Percentiles rank a stretch among this genome's conserved stretches.
Evolutionary conservation across 2,888 invertebrate genomes (phyloP).

Genomic region (Smittia sp.): DNA sequence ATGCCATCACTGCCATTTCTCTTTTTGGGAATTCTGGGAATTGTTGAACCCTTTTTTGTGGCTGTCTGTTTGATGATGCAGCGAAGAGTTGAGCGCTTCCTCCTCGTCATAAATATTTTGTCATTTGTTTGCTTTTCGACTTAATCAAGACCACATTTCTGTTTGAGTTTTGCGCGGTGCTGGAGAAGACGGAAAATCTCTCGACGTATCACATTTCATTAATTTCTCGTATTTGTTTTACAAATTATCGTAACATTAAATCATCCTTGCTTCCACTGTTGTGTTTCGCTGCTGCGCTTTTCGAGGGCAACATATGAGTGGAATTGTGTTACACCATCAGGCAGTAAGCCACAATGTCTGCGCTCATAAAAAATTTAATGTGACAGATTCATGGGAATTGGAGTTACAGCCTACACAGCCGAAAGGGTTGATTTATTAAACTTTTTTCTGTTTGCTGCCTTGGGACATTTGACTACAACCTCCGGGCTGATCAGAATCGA

Average conservation of each 20-base stretch:
- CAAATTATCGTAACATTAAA: constrained; percentile 41
- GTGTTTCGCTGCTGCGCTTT: not conserved
- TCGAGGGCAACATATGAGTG: constrained; percentile 28
- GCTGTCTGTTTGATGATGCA: not conserved
- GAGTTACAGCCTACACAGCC: constrained; percentile 22
- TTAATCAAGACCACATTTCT: constrained; percentile 31
- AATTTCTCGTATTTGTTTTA: constrained; percentile 38
- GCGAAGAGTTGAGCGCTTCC: constrained; percentile 7
- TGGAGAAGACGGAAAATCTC: not conserved
- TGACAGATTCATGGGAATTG: constrained; percentile 41
- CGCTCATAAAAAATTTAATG: constrained; percentile 10
- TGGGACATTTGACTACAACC: not conserved
- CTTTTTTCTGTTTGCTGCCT: not conserved
- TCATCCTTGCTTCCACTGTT: constrained; percentile 30
- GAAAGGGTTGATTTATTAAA: constrained; percentile 32
- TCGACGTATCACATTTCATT: constrained; percentile 35
- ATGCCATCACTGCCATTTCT: no score
- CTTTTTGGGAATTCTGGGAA: not conserved
- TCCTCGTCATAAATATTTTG: constrained; percentile 23
- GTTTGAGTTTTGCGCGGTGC: constrained; percentile 10
- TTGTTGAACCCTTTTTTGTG: not conserved
- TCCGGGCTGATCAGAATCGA: not conserved
- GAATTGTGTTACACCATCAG: constrained; percentile 37
- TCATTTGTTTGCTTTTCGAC: constrained; percentile 10
- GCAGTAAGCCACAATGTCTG: not conserved